Evolutionary conservation across 2,797 vertebrate species (phyloP).

Genomic region (Petrocephalus schoutedeni): DNA sequence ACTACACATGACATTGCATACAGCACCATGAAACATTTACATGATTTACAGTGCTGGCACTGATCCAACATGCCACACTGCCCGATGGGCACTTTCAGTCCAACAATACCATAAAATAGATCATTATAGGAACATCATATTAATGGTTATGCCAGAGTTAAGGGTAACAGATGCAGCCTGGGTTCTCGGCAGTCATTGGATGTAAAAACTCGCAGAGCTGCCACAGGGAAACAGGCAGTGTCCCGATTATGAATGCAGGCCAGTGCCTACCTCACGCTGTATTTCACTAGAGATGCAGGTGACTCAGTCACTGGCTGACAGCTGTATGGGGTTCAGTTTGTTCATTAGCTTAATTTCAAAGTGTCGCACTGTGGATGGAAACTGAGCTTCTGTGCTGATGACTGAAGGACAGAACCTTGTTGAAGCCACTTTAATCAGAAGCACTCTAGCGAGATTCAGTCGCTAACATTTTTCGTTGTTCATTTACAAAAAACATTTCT

Average conservation of each 20-base stretch:
- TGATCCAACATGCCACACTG: too few species aligned
- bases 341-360: background rate
- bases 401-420: background rate
- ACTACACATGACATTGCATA: too few species aligned
- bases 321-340: background rate
- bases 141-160: background rate
- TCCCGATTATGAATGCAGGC: background rate
- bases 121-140: background rate
- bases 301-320: background rate
- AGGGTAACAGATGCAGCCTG: background rate
- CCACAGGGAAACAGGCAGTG: background rate
- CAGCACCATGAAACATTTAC: too few species aligned
- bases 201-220: background rate
- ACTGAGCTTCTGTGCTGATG: background rate
- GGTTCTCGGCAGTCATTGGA: background rate
- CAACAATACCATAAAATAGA: background rate
- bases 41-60: too few species aligned
- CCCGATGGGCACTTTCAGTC: too few species aligned
- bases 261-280: background rate
- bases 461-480: background rate
- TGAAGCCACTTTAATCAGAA: background rate
- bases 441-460: background rate
- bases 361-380: background rate
- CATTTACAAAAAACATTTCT: constrained; percentile 2
- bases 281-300: background rate